These are phyloP conservation scores for Trichacis sp. DNA, from an alignment of 2,888 invertebrate species.

Conservation along the genomic window DNA sequence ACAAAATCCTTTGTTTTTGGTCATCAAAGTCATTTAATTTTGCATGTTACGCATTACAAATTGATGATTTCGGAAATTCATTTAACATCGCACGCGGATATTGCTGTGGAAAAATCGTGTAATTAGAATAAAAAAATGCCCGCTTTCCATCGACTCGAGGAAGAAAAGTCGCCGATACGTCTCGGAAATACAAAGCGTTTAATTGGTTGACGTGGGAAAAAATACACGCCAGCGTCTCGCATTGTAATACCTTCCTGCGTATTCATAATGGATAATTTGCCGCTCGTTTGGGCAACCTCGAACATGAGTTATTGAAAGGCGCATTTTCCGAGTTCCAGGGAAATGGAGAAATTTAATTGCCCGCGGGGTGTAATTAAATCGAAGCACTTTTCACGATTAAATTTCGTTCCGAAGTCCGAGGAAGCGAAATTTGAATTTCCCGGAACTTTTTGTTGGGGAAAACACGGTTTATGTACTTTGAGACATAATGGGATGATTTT, in stretches of 20 bases:
- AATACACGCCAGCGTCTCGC: slow-evolving; percentile 9
- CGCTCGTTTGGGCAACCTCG: slow-evolving; percentile 16
- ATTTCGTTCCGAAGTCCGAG: too few species aligned
- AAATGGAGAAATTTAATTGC: slow-evolving; percentile 47
- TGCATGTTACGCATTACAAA: slow-evolving; percentile 1
- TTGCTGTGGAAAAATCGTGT: too few species aligned
- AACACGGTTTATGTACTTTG: too few species aligned
- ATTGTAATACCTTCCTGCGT: slow-evolving; percentile 26
- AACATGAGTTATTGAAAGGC: neutral
- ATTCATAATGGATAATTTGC: slow-evolving; percentile 32
- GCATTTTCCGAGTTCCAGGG: slow-evolving; percentile 13
- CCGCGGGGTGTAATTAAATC: neutral
- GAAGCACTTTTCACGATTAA: neutral
- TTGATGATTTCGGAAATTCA: too few species aligned
- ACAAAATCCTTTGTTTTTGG: neutral
- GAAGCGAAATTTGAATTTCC: too few species aligned
- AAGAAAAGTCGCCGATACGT: neutral
- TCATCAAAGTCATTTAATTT: neutral
- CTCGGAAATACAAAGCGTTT: slow-evolving; percentile 15
- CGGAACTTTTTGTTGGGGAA: too few species aligned
- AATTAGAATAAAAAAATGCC: too few species aligned
- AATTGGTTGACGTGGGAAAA: slow-evolving; percentile 38
- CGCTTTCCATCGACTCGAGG: too few species aligned
- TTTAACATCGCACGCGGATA: too few species aligned
- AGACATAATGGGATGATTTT: too few species aligned